Base-by-base conservation (phyloP, 2,797 vertebrate genomes). In the Enteromius argenteus region DNA sequence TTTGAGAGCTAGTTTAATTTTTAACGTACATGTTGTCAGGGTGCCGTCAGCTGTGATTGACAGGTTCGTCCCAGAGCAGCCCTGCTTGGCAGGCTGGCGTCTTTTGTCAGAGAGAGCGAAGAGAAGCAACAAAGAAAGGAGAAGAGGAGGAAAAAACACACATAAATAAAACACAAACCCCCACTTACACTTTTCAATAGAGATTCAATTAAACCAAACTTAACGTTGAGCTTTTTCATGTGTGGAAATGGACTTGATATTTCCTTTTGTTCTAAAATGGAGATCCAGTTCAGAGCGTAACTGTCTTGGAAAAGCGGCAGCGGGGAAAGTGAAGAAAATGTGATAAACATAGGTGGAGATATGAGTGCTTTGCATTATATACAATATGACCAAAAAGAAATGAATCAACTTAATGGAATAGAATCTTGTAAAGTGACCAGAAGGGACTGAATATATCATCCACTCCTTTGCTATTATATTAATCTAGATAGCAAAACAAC, bases 1-100 rank as follows among this genome's bases (percentile, higher is more conserved):
- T 95, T 96, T 95, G 95, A 95, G 94, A 94, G 93, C 91, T 80
- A 92, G 94, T 96, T 96, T 94, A 95, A 96, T 95, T 96, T 95
- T 95, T 93, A 95, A 95, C 94, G 94, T 95, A 95, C 95, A 94
- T 93, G 95, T 96, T 96, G 94, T 96, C 95, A 95, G 94, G 92
- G 94, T 89, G 94, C 95, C 93, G 93, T 95, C 94, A 95, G 94
- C 90, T 89, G 90, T 95, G 95, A 96, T 95, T 96, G 95, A 95
- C 95, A 95, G 95, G 91, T 94, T 91, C 89, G 94, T 96, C 95
- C 95, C 95, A 94, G 93, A 95, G 95, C 95, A 94, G 93, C 93
- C 93, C 88, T 90, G 94, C 93, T 94, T 94, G 94, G 95, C 94
- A 94, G 95, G 93, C 94, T 94, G 93, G 93, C 92, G 93, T 94